A percentile compares a stretch with the other conserved stretches of the same genome.
Evolutionary conservation across 1,140 invertebrate species (phyloP).

Genomic region (Drosophila ohnishii): DNA sequence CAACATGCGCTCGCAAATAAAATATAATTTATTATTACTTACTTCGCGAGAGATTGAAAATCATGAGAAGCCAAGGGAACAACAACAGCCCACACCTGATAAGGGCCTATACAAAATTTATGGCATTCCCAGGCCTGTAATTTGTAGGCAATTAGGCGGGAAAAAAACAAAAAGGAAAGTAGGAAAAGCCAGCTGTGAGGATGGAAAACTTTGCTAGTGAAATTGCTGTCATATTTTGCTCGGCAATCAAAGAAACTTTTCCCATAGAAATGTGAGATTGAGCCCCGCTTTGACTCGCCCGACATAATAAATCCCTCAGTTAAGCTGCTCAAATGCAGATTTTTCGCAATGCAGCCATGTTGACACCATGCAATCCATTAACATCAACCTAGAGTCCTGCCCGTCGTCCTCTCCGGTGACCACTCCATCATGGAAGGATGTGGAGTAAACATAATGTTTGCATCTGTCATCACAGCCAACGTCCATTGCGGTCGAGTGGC

Average conservation of each 20-base stretch:
- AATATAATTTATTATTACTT: slow-evolving; percentile 55
- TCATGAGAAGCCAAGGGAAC: slow-evolving; percentile 4
- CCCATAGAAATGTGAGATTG: background rate
- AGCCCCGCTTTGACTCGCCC: background rate
- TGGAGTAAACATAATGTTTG: slow-evolving; percentile 24
- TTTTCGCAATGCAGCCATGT: background rate
- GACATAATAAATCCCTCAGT: slow-evolving; percentile 2
- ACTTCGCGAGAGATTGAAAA: slow-evolving; percentile 13
- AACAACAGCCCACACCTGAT: slow-evolving; percentile 13
- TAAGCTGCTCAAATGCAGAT: slow-evolving; percentile 5
- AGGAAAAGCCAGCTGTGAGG: background rate
- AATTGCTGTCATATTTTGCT: background rate
- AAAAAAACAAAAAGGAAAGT: background rate
- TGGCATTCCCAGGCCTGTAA: background rate
- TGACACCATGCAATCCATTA: slow-evolving; percentile 21
- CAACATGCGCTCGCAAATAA: slow-evolving; percentile 48
- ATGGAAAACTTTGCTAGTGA: background rate
- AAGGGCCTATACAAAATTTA: background rate
- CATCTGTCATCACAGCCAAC: slow-evolving; percentile 20
- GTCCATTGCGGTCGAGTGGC: slow-evolving; percentile 6
- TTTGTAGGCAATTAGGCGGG: slow-evolving; percentile 5
- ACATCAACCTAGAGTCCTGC: background rate
- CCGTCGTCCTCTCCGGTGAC: slow-evolving; percentile 2
- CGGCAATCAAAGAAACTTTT: slow-evolving; percentile 13
- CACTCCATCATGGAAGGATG: slow-evolving; percentile 21